Conservation (phyloP, 1,140 invertebrate species). For the Hypothenemus hampei region DNA sequence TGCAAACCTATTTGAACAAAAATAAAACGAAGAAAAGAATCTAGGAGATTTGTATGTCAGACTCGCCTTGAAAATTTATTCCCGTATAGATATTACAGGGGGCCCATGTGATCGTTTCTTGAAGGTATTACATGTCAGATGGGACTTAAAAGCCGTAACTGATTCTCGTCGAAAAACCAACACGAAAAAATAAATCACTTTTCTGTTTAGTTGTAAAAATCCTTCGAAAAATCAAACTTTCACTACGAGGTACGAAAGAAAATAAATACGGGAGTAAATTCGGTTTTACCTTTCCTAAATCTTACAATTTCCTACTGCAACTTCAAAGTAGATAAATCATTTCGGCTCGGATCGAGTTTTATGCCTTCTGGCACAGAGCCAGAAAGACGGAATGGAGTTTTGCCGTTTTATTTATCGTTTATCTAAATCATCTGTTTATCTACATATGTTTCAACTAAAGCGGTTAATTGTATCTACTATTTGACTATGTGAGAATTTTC, state of each 20-base stretch:
- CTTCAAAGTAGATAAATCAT: slow-evolving; percentile 21
- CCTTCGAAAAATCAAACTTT: slow-evolving; percentile 14
- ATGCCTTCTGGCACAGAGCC: slow-evolving; percentile 11
- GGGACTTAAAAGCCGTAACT: not conserved
- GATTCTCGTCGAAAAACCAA: slow-evolving; percentile 1
- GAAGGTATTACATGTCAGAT: no score
- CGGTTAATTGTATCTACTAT: slow-evolving; percentile 9
- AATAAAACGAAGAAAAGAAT: no score
- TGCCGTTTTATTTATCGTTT: slow-evolving; percentile 18
- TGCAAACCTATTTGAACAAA: no score
- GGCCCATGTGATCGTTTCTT: no score
- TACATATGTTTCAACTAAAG: slow-evolving; percentile 1
- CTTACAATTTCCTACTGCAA: slow-evolving; percentile 18
- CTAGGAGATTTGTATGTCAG: no score
- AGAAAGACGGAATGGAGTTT: slow-evolving; percentile 12
- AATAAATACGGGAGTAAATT: slow-evolving; percentile 15
- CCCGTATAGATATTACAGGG: no score
- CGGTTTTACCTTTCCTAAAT: slow-evolving; percentile 17
- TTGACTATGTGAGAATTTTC: no score
- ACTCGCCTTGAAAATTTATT: no score
- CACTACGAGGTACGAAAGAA: slow-evolving; percentile 5
- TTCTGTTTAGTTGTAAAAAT: slow-evolving; percentile 11
- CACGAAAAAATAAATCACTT: slow-evolving; percentile 17
- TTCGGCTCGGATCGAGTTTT: slow-evolving; percentile 12
- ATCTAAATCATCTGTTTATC: slow-evolving; percentile 14